Base-by-base conservation (phyloP, 2,888 invertebrate genomes). In the Sylvicola fuscatus region DNA sequence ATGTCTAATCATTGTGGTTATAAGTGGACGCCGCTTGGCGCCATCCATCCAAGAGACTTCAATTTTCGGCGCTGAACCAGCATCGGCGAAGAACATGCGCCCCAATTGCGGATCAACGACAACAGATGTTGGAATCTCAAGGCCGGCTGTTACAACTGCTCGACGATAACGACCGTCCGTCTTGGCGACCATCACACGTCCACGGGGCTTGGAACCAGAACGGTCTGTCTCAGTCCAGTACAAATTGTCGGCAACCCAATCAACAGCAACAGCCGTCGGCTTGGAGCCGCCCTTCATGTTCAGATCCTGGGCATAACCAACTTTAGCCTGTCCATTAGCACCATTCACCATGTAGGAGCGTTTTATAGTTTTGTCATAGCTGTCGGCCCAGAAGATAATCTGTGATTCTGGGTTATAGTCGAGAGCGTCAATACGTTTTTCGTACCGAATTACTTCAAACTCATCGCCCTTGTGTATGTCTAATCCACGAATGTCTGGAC, bases 1-100 rank as follows among this genome's bases (percentile, higher is more conserved):
- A 48, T 82, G 80, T 15, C 84, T 68, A 16, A 97, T 70, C 40
- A 71, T 70, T 40, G 84, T 84, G 0, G 77, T 73, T 6, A 92
- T 76, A 3, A 98, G 55, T 0, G 80, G 72, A 36, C 77, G 65
- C 2, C 92, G 68, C 52, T 86, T 81, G 0, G 79, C 81, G 0
- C 97, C 97, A 50, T 93, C 95, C 90, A 97, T 87, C 89, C 93
- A 95, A 2, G 90, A 72, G 3, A 78, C 72, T 54, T 95, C 95
- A 41, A 98, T 90, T 58, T 92, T 95, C 0, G 90, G 86, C 3
- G 75, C 74, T 1, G 77, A 74, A 4, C 93, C 90, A 1, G 83
- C 79, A 54, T 97, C 93, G 0, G 90, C 72, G 92, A 95, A 98
- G 59, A 82, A 87, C 70, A 95, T 75, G 43, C 72, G 65, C 2